A percentile compares a stretch with the other conserved stretches of the same genome.
phyloP scores from a whole-genome alignment of 2,113 vertebrate genomes.

The Bagarius yarrelli region DNA sequence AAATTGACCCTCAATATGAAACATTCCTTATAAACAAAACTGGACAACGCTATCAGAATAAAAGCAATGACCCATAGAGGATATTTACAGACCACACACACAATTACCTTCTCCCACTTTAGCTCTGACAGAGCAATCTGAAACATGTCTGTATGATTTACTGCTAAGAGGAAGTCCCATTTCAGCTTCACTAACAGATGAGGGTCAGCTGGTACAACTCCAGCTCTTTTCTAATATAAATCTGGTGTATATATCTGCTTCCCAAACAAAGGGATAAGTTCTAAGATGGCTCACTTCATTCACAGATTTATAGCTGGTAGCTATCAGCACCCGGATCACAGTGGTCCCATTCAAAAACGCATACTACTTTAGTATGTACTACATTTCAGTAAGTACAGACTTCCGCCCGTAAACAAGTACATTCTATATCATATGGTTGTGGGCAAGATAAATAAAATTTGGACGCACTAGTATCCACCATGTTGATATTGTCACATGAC shows the following conservation, averaged over 20 bases:
- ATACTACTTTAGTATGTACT: too few relatives aligned
- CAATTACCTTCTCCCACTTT: slow-evolving; percentile 16
- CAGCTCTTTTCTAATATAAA: slow-evolving; percentile 15
- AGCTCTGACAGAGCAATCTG: slow-evolving; percentile 27
- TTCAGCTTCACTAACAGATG: slow-evolving; percentile 35
- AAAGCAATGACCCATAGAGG: slow-evolving; percentile 14
- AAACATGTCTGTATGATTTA: slow-evolving; percentile 36
- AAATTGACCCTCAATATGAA: not conserved
- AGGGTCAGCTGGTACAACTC: slow-evolving; percentile 26
- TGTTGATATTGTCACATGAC: too few relatives aligned
- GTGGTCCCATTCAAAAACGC: too few relatives aligned
- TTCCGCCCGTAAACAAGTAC: too few relatives aligned
- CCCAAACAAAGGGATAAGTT: slow-evolving; percentile 21
- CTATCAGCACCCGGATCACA: not conserved
- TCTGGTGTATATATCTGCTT: slow-evolving; percentile 11
- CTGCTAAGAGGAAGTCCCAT: slow-evolving; percentile 25
- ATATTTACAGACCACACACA: slow-evolving; percentile 25
- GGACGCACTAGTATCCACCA: too few relatives aligned
- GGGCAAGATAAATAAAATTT: too few relatives aligned
- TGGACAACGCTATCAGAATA: not conserved
- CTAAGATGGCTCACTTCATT: not conserved
- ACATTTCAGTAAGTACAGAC: too few relatives aligned
- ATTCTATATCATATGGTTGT: too few relatives aligned
- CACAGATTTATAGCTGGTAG: slow-evolving; percentile 16
- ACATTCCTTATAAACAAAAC: not conserved